phyloP scores from a whole-genome alignment of 2,888 invertebrate species.

The Didymodactylos carnosus region DNA sequence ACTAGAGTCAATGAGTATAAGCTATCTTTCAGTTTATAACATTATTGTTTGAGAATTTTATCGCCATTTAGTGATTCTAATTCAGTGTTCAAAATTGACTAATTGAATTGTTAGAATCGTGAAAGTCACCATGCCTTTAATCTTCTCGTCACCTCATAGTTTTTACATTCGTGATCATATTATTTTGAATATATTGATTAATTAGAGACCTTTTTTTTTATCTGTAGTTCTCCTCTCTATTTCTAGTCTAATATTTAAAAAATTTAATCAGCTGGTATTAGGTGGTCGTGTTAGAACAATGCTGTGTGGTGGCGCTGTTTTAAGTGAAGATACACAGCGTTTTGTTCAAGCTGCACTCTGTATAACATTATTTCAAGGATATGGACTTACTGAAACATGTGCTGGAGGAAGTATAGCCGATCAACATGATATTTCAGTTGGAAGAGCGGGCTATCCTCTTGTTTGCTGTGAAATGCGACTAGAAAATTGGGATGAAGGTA shows the following conservation, averaged over 20 bases:
- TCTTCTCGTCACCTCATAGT: too few relatives aligned
- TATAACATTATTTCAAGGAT: conserved; percentile 70
- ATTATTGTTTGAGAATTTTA: too few relatives aligned
- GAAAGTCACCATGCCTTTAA: too few relatives aligned
- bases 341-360: conserved; percentile 78
- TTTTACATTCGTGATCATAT: too few relatives aligned
- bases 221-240: too few relatives aligned
- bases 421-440: conserved; percentile 27
- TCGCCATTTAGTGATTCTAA: too few relatives aligned
- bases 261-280: conserved; percentile 33
- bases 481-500: conserved; percentile 76
- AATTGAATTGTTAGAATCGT: too few relatives aligned
- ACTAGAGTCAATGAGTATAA: too few relatives aligned
- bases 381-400: conserved; percentile 88
- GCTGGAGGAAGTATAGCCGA: conserved; percentile 50
- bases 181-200: conserved; percentile 55
- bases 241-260: conserved; percentile 26
- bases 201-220: too few relatives aligned
- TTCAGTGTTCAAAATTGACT: too few relatives aligned
- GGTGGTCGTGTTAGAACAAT: conserved; percentile 73
- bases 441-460: conserved; percentile 69
- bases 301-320: conserved; percentile 79
- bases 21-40: too few relatives aligned
- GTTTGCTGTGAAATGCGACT: conserved; percentile 62
- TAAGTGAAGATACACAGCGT: conserved; percentile 79